Base-by-base conservation (phyloP, 1,140 invertebrate genomes). In the Cardiocondyla obscurior region DNA sequence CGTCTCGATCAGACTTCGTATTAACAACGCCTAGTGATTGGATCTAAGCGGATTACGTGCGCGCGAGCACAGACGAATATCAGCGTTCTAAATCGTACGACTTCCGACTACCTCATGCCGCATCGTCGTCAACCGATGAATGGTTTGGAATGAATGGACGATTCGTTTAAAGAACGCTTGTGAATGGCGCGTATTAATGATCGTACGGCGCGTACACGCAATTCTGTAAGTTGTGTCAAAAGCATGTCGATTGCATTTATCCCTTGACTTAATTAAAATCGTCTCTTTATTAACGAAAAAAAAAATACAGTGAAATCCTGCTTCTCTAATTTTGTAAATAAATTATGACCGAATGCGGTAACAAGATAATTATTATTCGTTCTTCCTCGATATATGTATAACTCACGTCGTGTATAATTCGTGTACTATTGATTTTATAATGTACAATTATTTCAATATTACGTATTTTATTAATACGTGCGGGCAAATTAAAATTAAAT, bases 11-110 rank as follows among this genome's bases (percentile, higher is more conserved):
- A 22, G 44, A 65, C 44, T 10, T 67, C 58, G 30, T 39, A 53
- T 67, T 77, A 77, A 76, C 60, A 60, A 65, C 19, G 44, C 44
- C 25, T 16, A 19, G 3, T 58, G 44, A 67, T 67, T 39, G 46
- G 10, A 67, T 79, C 33, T 55, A 79, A 79, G 36, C 62, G 62
- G 62, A 79, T 79, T 79, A 79, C 62, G 42, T 22, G 62, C 70
- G 81, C 83, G 76, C 65, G 76, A n/a, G n/a, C 69, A 53, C 69
- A 69, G 22, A 46, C 84, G 64, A 76, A 77, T 84, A 76, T 84
- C 77, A 46, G 36, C 57, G 64, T 77, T 62, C 69, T 72, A 79
- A 60, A 77, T 58, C 51, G 36, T 65, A 72, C 82, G 73, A 83
- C 74, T 85, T 85, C 74, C 72, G 72, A 84, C 74, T 39, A 16